Percentiles rank a stretch among this genome's conserved stretches.
Conservation (phyloP, 1,140 invertebrate genomes). For the Cherax quadricarinatus region DNA sequence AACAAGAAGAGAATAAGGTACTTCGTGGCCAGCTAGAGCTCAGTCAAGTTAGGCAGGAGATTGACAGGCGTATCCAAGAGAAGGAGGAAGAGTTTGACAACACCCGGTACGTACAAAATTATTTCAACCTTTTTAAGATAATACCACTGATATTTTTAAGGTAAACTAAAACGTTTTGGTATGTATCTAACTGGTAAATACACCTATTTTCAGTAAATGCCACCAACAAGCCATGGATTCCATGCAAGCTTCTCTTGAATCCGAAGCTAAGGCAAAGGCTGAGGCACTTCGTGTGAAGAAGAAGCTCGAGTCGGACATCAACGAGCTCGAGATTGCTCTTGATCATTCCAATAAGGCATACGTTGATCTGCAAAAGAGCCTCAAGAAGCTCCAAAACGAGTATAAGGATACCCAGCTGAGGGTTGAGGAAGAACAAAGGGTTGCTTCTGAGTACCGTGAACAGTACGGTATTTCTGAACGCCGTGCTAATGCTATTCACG, state of each 20-base stretch:
- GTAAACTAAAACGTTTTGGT: neutral
- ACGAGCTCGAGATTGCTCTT: constrained; percentile 80
- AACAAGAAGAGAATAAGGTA: constrained; percentile 63
- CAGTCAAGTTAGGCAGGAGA: constrained; percentile 65
- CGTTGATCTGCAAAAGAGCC: constrained; percentile 80
- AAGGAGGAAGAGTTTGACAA: constrained; percentile 63
- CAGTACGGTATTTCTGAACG: constrained; percentile 44
- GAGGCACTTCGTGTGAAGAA: constrained; percentile 82
- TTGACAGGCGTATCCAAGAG: constrained; percentile 62
- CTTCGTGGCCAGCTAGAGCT: constrained; percentile 62
- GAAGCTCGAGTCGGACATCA: constrained; percentile 82
- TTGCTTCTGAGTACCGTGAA: constrained; percentile 41
- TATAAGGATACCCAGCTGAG: constrained; percentile 82
- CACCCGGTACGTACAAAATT: constrained; percentile 28
- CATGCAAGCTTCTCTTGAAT: constrained; percentile 81
- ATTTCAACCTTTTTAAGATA: neutral
- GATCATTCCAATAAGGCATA: constrained; percentile 79
- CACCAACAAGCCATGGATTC: constrained; percentile 81
- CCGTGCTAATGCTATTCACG: constrained; percentile 36
- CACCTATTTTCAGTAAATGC: constrained; percentile 77
- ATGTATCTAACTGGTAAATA: neutral
- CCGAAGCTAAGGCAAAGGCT: constrained; percentile 80
- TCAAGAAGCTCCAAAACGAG: constrained; percentile 80
- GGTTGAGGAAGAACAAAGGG: constrained; percentile 80
- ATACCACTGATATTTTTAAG: neutral